These are phyloP conservation scores for Oryzias melastigma DNA, from an alignment of 2,113 vertebrate species.

Conservation along the genomic window DNA sequence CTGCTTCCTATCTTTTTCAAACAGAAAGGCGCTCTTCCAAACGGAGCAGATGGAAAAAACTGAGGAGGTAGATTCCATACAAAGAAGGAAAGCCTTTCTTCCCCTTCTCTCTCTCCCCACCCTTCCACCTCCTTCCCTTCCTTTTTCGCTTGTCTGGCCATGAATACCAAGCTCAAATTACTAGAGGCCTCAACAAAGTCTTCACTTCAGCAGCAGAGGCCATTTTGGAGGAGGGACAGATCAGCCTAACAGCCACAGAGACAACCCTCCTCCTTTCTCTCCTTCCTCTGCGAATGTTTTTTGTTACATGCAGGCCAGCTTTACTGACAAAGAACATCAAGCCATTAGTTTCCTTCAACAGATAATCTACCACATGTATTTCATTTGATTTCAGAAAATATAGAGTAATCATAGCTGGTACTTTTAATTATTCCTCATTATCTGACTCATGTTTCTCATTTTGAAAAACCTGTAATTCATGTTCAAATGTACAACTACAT, in stretches of 20 bases:
- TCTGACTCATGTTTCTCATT: too few relatives aligned
- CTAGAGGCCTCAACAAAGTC: constrained; percentile 62
- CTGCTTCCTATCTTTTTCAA: constrained; percentile 20
- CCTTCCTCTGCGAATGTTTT: background rate
- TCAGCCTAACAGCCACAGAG: constrained; percentile 12
- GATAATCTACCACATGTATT: too few relatives aligned
- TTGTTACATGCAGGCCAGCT: too few relatives aligned
- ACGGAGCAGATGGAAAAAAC: constrained; percentile 37
- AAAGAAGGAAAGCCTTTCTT: constrained; percentile 60
- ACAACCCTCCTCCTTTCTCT: constrained; percentile 10
- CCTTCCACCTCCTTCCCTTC: constrained; percentile 30
- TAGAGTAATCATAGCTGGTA: too few relatives aligned
- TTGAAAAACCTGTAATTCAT: too few relatives aligned
- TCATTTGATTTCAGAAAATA: too few relatives aligned
- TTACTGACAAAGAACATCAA: too few relatives aligned
- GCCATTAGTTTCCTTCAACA: too few relatives aligned
- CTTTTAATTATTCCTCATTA: too few relatives aligned
- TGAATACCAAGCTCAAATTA: constrained; percentile 73
- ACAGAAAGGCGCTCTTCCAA: constrained; percentile 52
- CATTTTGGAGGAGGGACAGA: constrained; percentile 66
- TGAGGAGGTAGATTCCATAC: constrained; percentile 60
- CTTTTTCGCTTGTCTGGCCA: constrained; percentile 47
- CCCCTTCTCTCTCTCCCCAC: constrained; percentile 32
- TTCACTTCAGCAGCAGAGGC: constrained; percentile 67
- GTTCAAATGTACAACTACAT: too few relatives aligned